A percentile compares a stretch with the other conserved stretches of the same genome.
These are phyloP conservation scores for Chrysolina oricalcia DNA, from an alignment of 2,888 invertebrate genomes.

Conservation along the genomic window DNA sequence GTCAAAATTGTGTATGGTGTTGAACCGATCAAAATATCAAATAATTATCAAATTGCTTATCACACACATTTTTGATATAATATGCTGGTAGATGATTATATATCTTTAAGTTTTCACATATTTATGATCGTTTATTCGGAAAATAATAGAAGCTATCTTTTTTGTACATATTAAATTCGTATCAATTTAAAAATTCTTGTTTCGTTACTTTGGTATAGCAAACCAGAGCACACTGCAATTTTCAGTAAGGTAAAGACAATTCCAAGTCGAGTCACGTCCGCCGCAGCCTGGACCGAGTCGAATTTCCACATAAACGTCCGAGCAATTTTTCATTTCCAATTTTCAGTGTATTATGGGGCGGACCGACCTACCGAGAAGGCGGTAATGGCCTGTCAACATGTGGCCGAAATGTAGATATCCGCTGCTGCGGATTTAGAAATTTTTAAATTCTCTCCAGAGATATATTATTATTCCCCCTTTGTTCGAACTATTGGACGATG, in stretches of 20 bases:
- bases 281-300: conserved; percentile 68
- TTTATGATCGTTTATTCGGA: no score
- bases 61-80: no score
- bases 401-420: conserved; percentile 66
- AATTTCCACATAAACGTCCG: conserved; percentile 70
- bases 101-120: no score
- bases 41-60: no score
- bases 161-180: no score
- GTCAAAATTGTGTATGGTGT: no score
- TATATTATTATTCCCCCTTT: not conserved
- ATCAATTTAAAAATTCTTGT: not conserved
- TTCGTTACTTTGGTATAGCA: not conserved
- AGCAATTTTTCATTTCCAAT: conserved; percentile 72
- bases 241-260: conserved; percentile 23
- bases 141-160: no score
- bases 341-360: conserved; percentile 71
- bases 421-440: conserved; percentile 50
- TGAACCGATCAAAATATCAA: no score
- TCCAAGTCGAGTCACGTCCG: conserved; percentile 68
- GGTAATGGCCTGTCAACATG: conserved; percentile 70
- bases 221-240: conserved; percentile 6
- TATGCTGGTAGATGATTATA: no score
- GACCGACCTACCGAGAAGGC: conserved; percentile 57
- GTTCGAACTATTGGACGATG: not conserved
- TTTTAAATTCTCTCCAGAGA: not conserved